phyloP scores from a whole-genome alignment of 35 echinoderm and acorn worm genomes.

The Apostichopus japonicus region DNA sequence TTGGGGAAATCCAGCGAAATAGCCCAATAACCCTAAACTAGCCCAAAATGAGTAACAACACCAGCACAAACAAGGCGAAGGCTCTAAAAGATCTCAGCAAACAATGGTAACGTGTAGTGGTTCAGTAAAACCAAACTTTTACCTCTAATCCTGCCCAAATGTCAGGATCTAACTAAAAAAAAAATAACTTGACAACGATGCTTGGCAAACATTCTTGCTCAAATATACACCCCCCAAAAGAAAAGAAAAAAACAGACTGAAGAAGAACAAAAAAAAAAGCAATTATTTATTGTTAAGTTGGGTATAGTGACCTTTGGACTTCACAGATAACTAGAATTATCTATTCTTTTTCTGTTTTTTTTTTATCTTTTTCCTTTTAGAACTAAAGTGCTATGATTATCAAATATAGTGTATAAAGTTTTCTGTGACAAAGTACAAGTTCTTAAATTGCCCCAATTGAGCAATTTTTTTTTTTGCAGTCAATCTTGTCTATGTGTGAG shows the following conservation, averaged over 20 bases:
- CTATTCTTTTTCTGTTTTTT: neutral
- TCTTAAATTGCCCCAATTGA: constrained; percentile 23
- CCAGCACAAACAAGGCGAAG: neutral
- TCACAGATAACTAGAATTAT: constrained; percentile 21
- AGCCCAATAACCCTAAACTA: neutral
- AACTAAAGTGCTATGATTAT: constrained; percentile 20
- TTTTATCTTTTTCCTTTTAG: neutral
- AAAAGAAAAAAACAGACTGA: neutral
- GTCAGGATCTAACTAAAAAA: neutral
- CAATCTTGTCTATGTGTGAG: constrained; percentile 25
- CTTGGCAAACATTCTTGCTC: constrained; percentile 39
- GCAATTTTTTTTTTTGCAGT: constrained; percentile 1
- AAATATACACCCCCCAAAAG: constrained; percentile 8
- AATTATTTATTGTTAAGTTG: constrained; percentile 47
- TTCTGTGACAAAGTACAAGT: constrained; percentile 46
- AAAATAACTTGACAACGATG: constrained; percentile 23
- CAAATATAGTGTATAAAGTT: constrained; percentile 25
- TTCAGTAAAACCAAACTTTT: constrained; percentile 11
- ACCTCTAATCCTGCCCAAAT: constrained; percentile 45
- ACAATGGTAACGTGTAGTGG: constrained; percentile 35
- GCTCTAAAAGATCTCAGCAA: neutral
- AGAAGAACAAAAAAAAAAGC: neutral
- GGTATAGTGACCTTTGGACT: constrained; percentile 25
- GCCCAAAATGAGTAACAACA: neutral
- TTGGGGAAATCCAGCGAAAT: neutral